Evolutionary conservation across 2,797 vertebrate species (phyloP), one percentile per base, ranked within the genome.

Genomic region (Amblyraja radiata): DNA sequence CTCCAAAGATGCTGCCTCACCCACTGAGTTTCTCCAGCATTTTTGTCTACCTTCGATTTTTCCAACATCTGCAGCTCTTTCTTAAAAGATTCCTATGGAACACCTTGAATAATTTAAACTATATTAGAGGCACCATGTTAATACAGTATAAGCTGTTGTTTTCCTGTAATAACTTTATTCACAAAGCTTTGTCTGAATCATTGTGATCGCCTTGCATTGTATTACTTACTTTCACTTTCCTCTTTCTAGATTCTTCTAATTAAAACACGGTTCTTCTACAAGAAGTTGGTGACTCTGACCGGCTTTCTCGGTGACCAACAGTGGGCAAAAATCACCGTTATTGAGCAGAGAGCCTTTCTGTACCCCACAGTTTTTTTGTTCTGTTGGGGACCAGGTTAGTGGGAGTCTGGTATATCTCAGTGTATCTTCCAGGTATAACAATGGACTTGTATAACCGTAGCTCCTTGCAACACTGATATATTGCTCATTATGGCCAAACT

Each of bases 371-470:
- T 96, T 1, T 98, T 98, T 94, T 94, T 98, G 93, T 96, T 97
- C 95, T 99, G 97, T 95, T 98, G 98, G 97, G 96, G 97, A 46
- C 98, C 98, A 97, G 98, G 98, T 99, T 13, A 93, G 96, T 94
- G 78, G 93, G 93, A 93, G 36, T 39, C 18, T 2, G 63, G 0
- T 58, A 68, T 46, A 39, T 11, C 80, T 94, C 21, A 9, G 21
- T 18, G 61, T 65, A 7, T 68, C 84, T 63, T 36, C 14, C 68
- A 8, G 63, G n/a, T 18, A 16, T 9, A 32, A 88, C 8, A 65
- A 88, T 88, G 4, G 58, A 79, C 36, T 93, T 90, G 77, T 54
- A 90, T 73, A 93, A 7, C 90, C 10, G 36, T 93, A 94, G 28
- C 78, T 18, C 7, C 8, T 9, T 9, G 74, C 9, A 93, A 79